Percentiles rank a stretch among this genome's conserved stretches.
phyloP scores from a whole-genome alignment of 2,797 vertebrate species.

The Pangasius krempfi region DNA sequence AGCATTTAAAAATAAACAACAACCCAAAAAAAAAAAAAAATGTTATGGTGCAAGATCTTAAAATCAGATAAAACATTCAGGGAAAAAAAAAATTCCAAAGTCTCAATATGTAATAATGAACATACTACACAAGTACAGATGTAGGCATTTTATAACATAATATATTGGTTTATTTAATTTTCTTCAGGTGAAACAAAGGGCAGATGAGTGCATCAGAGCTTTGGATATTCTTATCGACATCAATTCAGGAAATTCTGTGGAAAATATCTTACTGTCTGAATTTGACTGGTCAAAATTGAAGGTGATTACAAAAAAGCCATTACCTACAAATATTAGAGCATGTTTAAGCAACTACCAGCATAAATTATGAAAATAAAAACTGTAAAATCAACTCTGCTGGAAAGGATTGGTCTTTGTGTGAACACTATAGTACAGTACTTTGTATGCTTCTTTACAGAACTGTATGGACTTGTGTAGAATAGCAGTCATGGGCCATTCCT shows the following conservation, averaged over 20 bases:
- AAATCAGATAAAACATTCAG: background rate
- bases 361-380: background rate
- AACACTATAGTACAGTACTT: background rate
- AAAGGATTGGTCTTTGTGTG: background rate
- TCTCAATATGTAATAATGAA: background rate
- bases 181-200: constrained; percentile 85
- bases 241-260: constrained; percentile 77
- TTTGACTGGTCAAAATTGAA: constrained; percentile 84
- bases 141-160: background rate
- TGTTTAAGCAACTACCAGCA: background rate
- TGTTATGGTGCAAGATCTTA: background rate
- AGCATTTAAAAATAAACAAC: background rate
- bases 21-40: no score
- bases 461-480: constrained; percentile 84
- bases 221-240: constrained; percentile 83
- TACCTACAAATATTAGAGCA: background rate
- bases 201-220: constrained; percentile 85
- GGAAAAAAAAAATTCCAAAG: background rate
- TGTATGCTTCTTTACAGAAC: constrained; percentile 70
- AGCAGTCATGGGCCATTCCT: constrained; percentile 90
- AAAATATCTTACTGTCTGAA: constrained; percentile 77
- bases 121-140: background rate
- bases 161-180: background rate
- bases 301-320: constrained; percentile 67
- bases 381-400: no score